These are phyloP conservation scores for Poecilia gillii DNA, from an alignment of 2,797 vertebrate genomes.

Conservation along the genomic window DNA sequence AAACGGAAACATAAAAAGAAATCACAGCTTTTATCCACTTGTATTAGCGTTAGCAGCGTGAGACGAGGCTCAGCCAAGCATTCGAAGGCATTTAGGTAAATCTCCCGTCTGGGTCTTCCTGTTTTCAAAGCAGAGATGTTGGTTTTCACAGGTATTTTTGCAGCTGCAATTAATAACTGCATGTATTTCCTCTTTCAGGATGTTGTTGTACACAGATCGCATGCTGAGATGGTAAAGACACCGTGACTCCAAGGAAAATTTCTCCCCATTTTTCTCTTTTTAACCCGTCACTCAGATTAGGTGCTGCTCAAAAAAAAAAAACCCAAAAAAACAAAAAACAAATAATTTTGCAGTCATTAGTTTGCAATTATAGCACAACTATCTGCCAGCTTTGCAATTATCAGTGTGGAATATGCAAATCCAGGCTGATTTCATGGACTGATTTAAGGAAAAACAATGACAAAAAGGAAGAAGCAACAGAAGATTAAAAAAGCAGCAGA, in stretches of 20 bases:
- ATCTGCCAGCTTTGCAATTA: conserved; percentile 78
- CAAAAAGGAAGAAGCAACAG: conserved; percentile 15
- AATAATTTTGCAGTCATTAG: conserved; percentile 75
- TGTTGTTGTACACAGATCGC: conserved; percentile 56
- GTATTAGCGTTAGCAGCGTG: not conserved
- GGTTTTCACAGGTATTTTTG: conserved; percentile 36
- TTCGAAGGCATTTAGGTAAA: not conserved
- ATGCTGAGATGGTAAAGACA: conserved; percentile 46
- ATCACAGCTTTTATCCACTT: conserved; percentile 3
- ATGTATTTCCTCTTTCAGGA: conserved; percentile 36
- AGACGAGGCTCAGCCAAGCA: not conserved
- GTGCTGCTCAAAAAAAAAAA: conserved; percentile 21
- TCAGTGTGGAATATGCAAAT: conserved; percentile 77
- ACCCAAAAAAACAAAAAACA: conserved; percentile 33
- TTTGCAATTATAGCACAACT: conserved; percentile 76
- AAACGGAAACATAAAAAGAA: not conserved
- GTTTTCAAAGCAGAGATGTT: conserved; percentile 25
- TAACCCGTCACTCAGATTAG: conserved; percentile 50
- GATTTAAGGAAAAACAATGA: conserved; percentile 69
- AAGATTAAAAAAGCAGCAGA: conserved; percentile 8
- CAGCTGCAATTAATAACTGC: conserved; percentile 43
- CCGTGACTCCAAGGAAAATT: conserved; percentile 48
- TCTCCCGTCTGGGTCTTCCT: conserved; percentile 24
- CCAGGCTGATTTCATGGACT: conserved; percentile 74
- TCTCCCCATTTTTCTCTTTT: conserved; percentile 20